phyloP scores from a whole-genome alignment of 2,888 invertebrate genomes.

The Dasypogon diadema region DNA sequence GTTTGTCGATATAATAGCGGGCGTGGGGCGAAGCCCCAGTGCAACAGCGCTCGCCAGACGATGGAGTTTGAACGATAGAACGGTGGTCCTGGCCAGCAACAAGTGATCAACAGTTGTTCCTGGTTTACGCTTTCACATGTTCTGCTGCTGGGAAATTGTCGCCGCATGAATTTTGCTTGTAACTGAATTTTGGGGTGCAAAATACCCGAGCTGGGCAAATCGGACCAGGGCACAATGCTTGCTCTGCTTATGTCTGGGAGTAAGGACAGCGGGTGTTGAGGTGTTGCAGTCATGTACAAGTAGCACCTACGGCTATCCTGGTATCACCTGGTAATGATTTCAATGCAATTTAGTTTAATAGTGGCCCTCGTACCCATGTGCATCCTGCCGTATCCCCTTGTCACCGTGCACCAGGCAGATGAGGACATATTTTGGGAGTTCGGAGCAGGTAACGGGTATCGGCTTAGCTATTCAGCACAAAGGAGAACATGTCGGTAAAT shows the following conservation, averaged over 20 bases:
- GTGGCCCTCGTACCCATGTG: neutral
- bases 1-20: conserved; percentile 32
- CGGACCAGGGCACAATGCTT: neutral
- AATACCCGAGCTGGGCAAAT: neutral
- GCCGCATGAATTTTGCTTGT: conserved; percentile 34
- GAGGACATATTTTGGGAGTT: neutral
- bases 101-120: conserved; percentile 53
- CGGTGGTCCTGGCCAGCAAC: conserved; percentile 39
- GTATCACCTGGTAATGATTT: conserved; percentile 47
- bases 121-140: conserved; percentile 45
- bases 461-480: neutral
- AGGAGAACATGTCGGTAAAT: conserved; percentile 27
- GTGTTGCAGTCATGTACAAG: neutral
- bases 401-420: neutral
- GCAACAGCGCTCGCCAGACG: neutral
- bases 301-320: conserved; percentile 16
- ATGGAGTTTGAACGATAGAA: neutral
- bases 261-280: neutral
- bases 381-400: neutral
- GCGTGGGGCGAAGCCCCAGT: neutral
- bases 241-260: neutral
- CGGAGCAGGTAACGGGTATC: conserved; percentile 8
- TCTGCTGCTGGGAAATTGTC: conserved; percentile 34
- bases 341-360: conserved; percentile 44
- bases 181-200: conserved; percentile 11